Conservation (phyloP, 2,888 invertebrate genomes). For the Aproaerema taeniolella region DNA sequence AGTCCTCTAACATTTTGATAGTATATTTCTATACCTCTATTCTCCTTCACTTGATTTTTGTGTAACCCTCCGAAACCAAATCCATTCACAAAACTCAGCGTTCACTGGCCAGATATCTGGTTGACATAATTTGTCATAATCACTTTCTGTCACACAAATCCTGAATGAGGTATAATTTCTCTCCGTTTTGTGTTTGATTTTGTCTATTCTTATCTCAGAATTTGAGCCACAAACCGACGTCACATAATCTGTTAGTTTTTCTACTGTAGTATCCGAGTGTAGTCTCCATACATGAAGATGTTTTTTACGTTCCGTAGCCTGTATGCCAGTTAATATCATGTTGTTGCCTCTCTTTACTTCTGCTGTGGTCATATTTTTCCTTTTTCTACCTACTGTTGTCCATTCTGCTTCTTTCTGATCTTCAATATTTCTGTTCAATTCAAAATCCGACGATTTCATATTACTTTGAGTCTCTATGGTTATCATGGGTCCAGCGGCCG, state of each 20-base stretch:
- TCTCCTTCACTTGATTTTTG: conserved; percentile 2
- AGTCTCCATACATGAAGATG: conserved; percentile 1
- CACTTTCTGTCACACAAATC: conserved; percentile 21
- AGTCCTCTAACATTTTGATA: too few relatives aligned
- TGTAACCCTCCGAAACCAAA: conserved; percentile 27
- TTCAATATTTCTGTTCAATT: too few relatives aligned
- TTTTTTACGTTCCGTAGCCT: not conserved
- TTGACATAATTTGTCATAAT: conserved; percentile 19
- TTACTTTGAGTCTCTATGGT: too few relatives aligned
- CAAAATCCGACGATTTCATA: too few relatives aligned
- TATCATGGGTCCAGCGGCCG: too few relatives aligned
- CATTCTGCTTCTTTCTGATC: too few relatives aligned
- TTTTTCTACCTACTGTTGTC: not conserved
- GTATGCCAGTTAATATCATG: conserved; percentile 2
- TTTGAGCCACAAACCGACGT: not conserved
- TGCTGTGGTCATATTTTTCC: not conserved
- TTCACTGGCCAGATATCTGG: conserved; percentile 13
- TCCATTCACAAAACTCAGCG: conserved; percentile 23
- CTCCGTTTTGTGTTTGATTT: conserved; percentile 24
- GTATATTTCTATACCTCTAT: not conserved
- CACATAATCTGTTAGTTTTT: not conserved
- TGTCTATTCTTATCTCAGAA: conserved; percentile 17
- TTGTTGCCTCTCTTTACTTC: conserved; percentile 16
- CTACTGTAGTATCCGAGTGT: not conserved
- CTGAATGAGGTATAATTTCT: conserved; percentile 26